Percentiles rank a stretch among this genome's conserved stretches.
phyloP scores from a whole-genome alignment of 2,888 invertebrate genomes.

The Drosophila neotestacea region DNA sequence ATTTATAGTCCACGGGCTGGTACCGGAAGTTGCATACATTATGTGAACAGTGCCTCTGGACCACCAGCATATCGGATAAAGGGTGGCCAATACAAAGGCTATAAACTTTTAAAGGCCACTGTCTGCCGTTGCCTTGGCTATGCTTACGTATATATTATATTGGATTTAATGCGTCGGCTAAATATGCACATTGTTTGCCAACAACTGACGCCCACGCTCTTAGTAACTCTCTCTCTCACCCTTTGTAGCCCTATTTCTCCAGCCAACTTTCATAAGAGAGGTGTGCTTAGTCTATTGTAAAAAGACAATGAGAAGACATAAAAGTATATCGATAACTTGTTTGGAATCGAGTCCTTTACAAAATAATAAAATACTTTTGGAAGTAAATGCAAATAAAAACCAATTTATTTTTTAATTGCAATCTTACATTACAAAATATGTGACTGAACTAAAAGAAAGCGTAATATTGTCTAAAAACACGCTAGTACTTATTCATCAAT shows the following conservation, averaged over 20 bases:
- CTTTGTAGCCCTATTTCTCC: neutral
- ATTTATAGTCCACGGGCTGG: conserved; percentile 68
- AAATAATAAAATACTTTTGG: neutral
- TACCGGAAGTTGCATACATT: conserved; percentile 76
- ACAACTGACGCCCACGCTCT: conserved; percentile 49
- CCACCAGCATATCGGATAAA: conserved; percentile 45
- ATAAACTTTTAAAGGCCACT: conserved; percentile 69
- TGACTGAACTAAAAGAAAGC: too few relatives aligned
- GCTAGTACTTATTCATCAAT: too few relatives aligned
- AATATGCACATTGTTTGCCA: conserved; percentile 71
- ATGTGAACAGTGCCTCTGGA: conserved; percentile 30
- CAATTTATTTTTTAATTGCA: neutral
- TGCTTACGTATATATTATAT: conserved; percentile 20
- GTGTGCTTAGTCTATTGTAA: conserved; percentile 15
- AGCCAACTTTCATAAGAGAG: conserved; percentile 18
- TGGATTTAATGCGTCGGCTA: conserved; percentile 68
- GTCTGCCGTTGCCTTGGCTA: conserved; percentile 47
- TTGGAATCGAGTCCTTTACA: neutral
- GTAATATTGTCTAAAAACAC: too few relatives aligned
- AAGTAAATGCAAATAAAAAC: neutral
- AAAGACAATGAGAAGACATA: neutral
- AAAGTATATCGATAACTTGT: neutral
- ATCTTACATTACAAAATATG: too few relatives aligned
- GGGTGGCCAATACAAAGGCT: conserved; percentile 56
- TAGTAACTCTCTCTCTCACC: conserved; percentile 11